Percentiles rank a stretch among this genome's conserved stretches.
These are phyloP conservation scores for Drosophila suzukii DNA, from an alignment of 1,140 invertebrate genomes.

Conservation along the genomic window DNA sequence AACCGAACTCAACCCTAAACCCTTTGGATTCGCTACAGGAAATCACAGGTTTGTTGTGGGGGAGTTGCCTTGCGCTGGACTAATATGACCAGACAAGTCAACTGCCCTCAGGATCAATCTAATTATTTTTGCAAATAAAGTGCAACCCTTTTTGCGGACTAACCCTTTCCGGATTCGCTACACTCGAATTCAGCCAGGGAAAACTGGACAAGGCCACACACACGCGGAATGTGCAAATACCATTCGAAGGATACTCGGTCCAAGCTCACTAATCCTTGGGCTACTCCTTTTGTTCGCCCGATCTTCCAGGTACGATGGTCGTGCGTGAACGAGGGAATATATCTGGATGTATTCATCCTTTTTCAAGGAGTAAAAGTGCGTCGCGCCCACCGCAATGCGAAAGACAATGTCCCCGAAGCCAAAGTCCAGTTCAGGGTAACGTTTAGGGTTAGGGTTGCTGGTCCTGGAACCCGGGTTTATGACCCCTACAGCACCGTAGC, in stretches of 20 bases:
- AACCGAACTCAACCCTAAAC: slow-evolving; percentile 33
- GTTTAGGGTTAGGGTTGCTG: slow-evolving; percentile 55
- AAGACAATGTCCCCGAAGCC: slow-evolving; percentile 47
- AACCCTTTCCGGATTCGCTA: slow-evolving; percentile 46
- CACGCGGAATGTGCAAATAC: not conserved
- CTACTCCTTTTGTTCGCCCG: slow-evolving; percentile 41
- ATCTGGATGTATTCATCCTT: slow-evolving; percentile 1
- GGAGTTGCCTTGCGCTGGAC: slow-evolving; percentile 47
- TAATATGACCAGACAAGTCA: slow-evolving; percentile 53
- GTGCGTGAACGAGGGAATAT: slow-evolving; percentile 26
- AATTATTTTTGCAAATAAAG: slow-evolving; percentile 82
- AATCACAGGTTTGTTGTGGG: slow-evolving; percentile 25
- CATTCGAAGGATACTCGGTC: slow-evolving; percentile 5
- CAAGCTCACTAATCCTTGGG: slow-evolving; percentile 37
- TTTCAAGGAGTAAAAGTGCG: slow-evolving; percentile 74
- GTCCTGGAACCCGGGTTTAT: slow-evolving; percentile 12
- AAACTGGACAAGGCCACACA: slow-evolving; percentile 28
- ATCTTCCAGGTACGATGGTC: slow-evolving; percentile 47
- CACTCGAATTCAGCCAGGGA: slow-evolving; percentile 4
- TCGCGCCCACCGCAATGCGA: slow-evolving; percentile 74
- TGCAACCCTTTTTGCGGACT: slow-evolving; percentile 39
- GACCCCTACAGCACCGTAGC: not conserved
- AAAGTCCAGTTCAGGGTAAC: slow-evolving; percentile 49
- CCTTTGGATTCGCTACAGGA: slow-evolving; percentile 60
- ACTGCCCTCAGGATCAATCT: slow-evolving; percentile 71